Evolutionary conservation across 2,797 vertebrate species (phyloP), one percentile per base, ranked within the genome.

Genomic region (Staurois parvus): DNA sequence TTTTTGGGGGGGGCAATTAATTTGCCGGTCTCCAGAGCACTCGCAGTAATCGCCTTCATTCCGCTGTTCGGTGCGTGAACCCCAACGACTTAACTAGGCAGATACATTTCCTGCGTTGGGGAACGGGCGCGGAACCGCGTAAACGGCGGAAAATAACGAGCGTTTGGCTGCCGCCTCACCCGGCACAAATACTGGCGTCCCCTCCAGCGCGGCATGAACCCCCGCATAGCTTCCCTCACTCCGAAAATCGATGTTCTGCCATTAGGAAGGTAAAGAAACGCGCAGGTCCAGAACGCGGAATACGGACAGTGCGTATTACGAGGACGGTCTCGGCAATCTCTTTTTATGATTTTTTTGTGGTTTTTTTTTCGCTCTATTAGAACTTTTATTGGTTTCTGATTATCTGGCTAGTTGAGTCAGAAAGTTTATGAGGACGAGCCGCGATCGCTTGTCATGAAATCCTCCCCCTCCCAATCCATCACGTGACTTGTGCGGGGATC

Each of bases 101-200:
- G 5, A 4, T 37, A 72, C 1, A 40, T 21, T 24, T 34, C 32
- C 28, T 72, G 26, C 10, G 21, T 72, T 17, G 1, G 34, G 28
- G 75, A 21, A 77, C 26, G 52, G 37, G 48, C 17, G 30, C 17
- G 29, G 17, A 62, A n/a, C 29, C 29, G 15, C 2, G 26, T 19
- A 8, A 17, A 59, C 29, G n/a, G 45, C n/a, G 68, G 34, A 67
- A n/a, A 79, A 67, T 79, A 79, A 45, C 45, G 32, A 68, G 28
- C 45, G 45, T 79, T 79, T 79, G 76, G 34, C 68, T 37, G 37
- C n/a, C n/a, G n/a, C n/a, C n/a, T n/a, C n/a, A n/a, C n/a, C n/a
- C 76, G 40, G 34, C 32, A 42, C 6, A 26, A 67, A 19, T 79
- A 67, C 24, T 26, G 30, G n/a, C 10, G 34, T 24, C 30, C 29